Evolutionary conservation across 2,888 invertebrate genomes (phyloP), one percentile per base, ranked within the genome.

Genomic region (Halictus ligatus): DNA sequence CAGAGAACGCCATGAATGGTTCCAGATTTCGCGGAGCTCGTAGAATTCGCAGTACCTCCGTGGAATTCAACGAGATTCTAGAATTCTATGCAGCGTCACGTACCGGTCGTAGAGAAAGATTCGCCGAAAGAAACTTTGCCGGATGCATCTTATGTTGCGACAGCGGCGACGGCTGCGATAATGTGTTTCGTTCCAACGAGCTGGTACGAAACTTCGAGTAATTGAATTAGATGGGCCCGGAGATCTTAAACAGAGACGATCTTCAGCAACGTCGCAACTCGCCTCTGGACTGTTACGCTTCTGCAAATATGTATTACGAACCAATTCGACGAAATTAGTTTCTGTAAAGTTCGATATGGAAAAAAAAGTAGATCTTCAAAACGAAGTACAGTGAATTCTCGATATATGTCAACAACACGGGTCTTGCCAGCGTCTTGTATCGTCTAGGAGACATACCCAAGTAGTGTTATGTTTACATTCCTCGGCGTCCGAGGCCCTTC

Each of bases 41-140:
- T 78, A 84, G 60, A 69, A 40, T 75, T 40, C 25, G 71, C 69
- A 35, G 3, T 84, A 69, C 13, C 46, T 29, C 43, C 43, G 15
- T 58, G 74, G 29, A 75, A 78, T 50, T 78, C 84, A 46, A 43
- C 48, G 74, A 78, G 67, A 84, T 84, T 77, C 77, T 69, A 54
- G 35, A 64, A 64, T 29, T n/a, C 35, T 43, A 25, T 76, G 60
- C 60, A 18, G 3, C 58, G 25, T 71, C 75, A 71, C 74, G 83
- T 84, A 40, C 72, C 15, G 7, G 8, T 48, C 54, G 15, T 83
- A 73, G 43, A n/a, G 72, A 58, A 60, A 54, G 21, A 25, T 54
- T 54, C 15, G 21, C 29, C 15, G 2, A 18, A 64, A 40, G 60
- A 50, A 78, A 73, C 60, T 64, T 67, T 67, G 64, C 43, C 10